Evolutionary conservation across 2,888 invertebrate species (phyloP), one percentile per base, ranked within the genome.

Genomic region (Rhimphoctona megacephalus): DNA sequence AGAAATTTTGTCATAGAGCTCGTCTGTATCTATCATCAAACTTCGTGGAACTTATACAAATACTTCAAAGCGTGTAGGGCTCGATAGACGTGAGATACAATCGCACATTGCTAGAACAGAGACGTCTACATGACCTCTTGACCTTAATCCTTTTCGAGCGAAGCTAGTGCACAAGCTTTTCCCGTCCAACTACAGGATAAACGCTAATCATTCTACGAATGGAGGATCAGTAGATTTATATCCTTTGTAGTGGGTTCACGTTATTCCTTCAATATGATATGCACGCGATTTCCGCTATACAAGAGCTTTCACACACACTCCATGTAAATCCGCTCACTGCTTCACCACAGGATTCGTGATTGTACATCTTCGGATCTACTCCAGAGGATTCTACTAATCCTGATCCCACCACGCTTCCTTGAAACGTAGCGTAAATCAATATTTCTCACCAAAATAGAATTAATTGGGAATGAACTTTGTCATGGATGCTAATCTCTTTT

Each of bases 91-190:
- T 11, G 49, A 49, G 30, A 46, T 49, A 69, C 25, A 61, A 57
- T 57, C 67, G 64, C 46, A 46, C 67, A 52, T 36, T 33, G n/a
- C 54, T 46, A 46, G 70, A 49, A 74, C 67, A 76, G 14, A 69
- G 70, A 57, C 76, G 73, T 49, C 70, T 80, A 43, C 43, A 52
- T 84, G 80, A 74, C 81, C 86, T 57, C 77, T 54, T 86, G 87
- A 88, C 88, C 88, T 88, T 88, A 88, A 87, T 87, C 87, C 85
- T 85, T 67, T 87, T 66, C 67, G 70, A 74, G 72, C 72, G 76
- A 69, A 64, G 54, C 80, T n/a, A 73, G 25, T 66, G 66, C 52
- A 76, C 73, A 66, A 64, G 72, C 69, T 77, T 67, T 74, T 64
- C 80, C 49, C 52, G 52, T 72, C 77, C 67, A 49, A 54, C 76